Evolutionary conservation across 2,113 vertebrate genomes (phyloP).

Genomic region (Electrona antarctica): DNA sequence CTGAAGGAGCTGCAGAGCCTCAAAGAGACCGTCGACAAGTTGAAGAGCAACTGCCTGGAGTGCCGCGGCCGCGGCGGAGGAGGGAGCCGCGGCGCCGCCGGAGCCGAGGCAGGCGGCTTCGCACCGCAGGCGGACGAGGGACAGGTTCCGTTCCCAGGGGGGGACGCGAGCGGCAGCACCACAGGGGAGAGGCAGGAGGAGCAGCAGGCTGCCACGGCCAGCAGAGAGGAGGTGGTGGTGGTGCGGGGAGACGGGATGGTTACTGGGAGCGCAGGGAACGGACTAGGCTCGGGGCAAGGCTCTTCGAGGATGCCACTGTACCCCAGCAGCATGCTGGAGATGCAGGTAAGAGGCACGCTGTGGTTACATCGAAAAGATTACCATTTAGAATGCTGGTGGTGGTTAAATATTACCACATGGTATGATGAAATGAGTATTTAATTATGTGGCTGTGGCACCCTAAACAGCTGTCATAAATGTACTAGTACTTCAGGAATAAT

Average conservation of each 20-base stretch:
- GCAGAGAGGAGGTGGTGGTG: conserved; percentile 56
- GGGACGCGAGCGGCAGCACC: neutral
- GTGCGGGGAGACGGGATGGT: conserved; percentile 52
- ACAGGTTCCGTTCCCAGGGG: conserved; percentile 30
- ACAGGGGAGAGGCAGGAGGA: conserved; percentile 55
- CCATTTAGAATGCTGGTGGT: neutral
- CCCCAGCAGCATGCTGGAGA: conserved; percentile 74
- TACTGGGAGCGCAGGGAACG: conserved; percentile 40
- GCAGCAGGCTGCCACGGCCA: conserved; percentile 69
- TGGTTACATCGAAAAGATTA: neutral
- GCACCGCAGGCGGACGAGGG: conserved; percentile 68
- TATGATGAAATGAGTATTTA: too few species aligned
- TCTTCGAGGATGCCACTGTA: conserved; percentile 53
- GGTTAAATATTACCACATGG: too few species aligned
- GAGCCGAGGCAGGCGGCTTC: conserved; percentile 26
- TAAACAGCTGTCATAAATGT: neutral
- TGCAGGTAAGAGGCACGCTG: conserved; percentile 75
- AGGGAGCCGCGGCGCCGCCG: conserved; percentile 71
- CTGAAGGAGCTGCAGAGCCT: conserved; percentile 89
- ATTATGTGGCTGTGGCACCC: too few species aligned
- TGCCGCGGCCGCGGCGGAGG: conserved; percentile 75
- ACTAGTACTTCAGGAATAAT: neutral
- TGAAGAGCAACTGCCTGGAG: conserved; percentile 87
- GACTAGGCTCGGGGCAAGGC: conserved; percentile 52
- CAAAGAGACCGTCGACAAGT: conserved; percentile 86